Percentiles rank a stretch among this genome's conserved stretches.
Evolutionary conservation across 1,140 invertebrate genomes (phyloP).

Genomic region (Solen grandis): DNA sequence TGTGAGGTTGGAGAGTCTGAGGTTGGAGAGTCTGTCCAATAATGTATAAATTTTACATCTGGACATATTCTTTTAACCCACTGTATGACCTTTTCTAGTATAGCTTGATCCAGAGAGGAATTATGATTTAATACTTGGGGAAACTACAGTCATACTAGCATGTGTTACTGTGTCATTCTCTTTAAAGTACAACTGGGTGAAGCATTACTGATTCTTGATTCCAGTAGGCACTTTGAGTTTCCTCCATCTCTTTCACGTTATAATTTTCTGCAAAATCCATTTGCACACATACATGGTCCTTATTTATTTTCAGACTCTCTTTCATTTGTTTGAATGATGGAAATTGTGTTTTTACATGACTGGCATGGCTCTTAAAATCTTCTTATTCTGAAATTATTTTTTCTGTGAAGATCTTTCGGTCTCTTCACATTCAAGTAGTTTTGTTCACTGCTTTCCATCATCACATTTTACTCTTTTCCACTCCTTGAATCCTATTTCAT

Average conservation of each 20-base stretch:
- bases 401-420: constrained; percentile 15
- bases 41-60: constrained; percentile 40
- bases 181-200: constrained; percentile 46
- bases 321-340: constrained; percentile 30
- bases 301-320: constrained; percentile 30
- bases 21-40: constrained; percentile 16
- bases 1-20: constrained; percentile 55
- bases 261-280: constrained; percentile 54
- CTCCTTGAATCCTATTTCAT: too few species aligned
- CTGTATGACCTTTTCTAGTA: constrained; percentile 35
- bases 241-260: constrained; percentile 25
- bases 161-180: constrained; percentile 11
- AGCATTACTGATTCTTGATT: constrained; percentile 42
- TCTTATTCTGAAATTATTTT: not conserved
- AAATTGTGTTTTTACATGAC: constrained; percentile 41
- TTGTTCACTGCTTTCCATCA: constrained; percentile 31
- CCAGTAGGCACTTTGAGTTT: constrained; percentile 59
- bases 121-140: constrained; percentile 32
- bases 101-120: constrained; percentile 25
- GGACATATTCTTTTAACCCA: constrained; percentile 23
- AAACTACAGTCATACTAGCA: constrained; percentile 46
- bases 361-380: constrained; percentile 29
- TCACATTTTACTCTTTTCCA: constrained; percentile 48
- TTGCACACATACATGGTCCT: constrained; percentile 32
- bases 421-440: not conserved